Percentiles rank a stretch among this genome's conserved stretches.
phyloP scores from a whole-genome alignment of 2,888 invertebrate genomes.

The Thymelicus sylvestris region DNA sequence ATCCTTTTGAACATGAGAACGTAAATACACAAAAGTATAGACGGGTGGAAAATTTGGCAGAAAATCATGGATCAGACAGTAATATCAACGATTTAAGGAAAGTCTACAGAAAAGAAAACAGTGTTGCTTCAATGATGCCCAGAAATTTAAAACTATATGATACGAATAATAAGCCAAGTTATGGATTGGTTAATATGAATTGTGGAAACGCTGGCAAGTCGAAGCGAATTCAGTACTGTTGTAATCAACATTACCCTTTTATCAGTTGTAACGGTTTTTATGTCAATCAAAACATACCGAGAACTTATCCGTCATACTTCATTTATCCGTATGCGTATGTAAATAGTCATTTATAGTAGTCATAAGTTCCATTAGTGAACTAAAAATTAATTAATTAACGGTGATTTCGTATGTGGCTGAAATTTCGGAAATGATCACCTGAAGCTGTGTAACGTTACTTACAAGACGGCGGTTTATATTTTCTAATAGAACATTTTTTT shows the following conservation, averaged over 20 bases:
- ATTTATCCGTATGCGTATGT: neutral
- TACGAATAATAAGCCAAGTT: neutral
- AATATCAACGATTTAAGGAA: too few species aligned
- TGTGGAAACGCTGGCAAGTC: neutral
- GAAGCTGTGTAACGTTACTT: too few species aligned
- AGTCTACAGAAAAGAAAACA: too few species aligned
- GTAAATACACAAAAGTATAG: neutral
- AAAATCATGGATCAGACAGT: too few species aligned
- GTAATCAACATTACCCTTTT: neutral
- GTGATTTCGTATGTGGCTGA: too few species aligned
- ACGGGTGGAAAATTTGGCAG: neutral
- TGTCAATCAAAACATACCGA: neutral
- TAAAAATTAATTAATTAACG: too few species aligned
- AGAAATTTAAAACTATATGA: neutral
- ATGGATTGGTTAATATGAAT: neutral
- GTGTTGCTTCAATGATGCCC: too few species aligned
- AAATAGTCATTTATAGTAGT: neutral
- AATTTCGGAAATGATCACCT: too few species aligned
- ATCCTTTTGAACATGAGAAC: neutral
- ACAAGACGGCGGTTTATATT: too few species aligned
- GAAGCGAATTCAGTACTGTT: neutral
- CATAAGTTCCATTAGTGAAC: too few species aligned
- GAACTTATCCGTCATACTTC: neutral
- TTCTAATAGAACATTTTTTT: too few species aligned
- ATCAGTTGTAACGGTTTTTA: slow-evolving; percentile 5